A percentile compares a stretch with the other conserved stretches of the same genome.
Evolutionary conservation across 2,888 invertebrate species (phyloP).

Genomic region (Lydus trimaculatus): DNA sequence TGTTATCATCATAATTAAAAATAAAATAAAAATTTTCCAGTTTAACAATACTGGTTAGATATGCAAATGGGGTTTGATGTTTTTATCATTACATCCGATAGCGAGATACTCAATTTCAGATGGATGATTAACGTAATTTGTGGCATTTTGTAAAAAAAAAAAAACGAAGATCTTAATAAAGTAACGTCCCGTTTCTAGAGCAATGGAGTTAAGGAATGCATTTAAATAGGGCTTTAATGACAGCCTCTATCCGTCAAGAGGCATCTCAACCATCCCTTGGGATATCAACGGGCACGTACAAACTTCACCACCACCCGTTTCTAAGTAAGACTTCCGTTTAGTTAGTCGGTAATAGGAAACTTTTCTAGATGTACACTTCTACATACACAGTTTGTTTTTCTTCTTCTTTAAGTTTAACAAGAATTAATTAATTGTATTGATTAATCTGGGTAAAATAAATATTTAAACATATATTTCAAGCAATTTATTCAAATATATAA

Average conservation of each 20-base stretch:
- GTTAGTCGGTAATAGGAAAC: constrained; percentile 21
- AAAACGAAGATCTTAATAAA: constrained; percentile 29
- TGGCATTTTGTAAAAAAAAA: constrained; percentile 19
- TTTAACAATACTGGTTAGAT: constrained; percentile 27
- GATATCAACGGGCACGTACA: constrained; percentile 45
- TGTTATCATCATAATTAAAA: too few species aligned
- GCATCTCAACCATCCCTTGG: constrained; percentile 47
- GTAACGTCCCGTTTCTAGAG: constrained; percentile 33
- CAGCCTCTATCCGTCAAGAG: constrained; percentile 55
- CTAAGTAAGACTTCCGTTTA: constrained; percentile 38
- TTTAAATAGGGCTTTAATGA: constrained; percentile 57
- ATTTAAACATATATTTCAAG: too few species aligned
- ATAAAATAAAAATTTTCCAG: not conserved
- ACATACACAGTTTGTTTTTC: not conserved
- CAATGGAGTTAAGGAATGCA: constrained; percentile 54
- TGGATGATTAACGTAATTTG: constrained; percentile 36
- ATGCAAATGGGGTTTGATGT: constrained; percentile 27
- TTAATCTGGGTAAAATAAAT: too few species aligned
- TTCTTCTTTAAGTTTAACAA: not conserved
- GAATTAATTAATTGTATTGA: not conserved
- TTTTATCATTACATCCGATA: not conserved
- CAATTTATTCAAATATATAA: too few species aligned
- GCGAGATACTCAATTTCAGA: constrained; percentile 5
- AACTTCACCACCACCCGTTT: constrained; percentile 26
- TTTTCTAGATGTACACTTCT: constrained; percentile 4